phyloP scores from a whole-genome alignment of 2,113 vertebrate genomes.

The Pygoscelis adeliae region DNA sequence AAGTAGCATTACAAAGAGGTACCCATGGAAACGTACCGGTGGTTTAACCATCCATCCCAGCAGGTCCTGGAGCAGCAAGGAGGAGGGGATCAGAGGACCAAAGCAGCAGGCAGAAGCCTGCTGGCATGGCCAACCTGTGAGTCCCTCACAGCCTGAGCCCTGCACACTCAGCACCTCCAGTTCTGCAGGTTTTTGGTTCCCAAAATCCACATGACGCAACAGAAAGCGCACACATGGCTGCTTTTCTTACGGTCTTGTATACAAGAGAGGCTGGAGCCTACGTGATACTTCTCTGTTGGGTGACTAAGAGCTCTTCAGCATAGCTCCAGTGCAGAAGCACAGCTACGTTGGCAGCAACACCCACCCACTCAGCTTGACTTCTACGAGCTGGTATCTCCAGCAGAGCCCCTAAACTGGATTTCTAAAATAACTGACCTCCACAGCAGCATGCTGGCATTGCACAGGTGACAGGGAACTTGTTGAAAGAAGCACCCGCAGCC shows the following conservation, averaged over 20 bases:
- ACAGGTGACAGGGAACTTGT: not conserved
- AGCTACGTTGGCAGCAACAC: not conserved
- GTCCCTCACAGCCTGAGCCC: not conserved
- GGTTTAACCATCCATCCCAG: not conserved
- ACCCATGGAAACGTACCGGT: not conserved
- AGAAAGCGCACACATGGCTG: not conserved
- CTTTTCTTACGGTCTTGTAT: not conserved
- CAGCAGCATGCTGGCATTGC: not conserved
- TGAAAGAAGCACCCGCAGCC: not conserved
- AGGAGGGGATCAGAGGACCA: not conserved
- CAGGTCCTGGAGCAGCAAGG: not conserved
- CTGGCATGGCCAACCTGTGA: fast-evolving
- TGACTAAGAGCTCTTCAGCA: not conserved
- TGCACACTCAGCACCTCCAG: not conserved
- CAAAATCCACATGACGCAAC: not conserved
- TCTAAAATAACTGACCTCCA: not conserved
- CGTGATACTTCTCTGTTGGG: not conserved
- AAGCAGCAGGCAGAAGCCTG: not conserved
- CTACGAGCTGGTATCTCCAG: not conserved
- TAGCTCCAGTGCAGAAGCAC: not conserved
- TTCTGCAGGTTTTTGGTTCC: not conserved
- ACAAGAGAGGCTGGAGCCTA: not conserved
- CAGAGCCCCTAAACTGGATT: not conserved
- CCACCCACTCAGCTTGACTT: not conserved
- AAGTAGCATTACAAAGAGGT: not conserved